Evolutionary conservation across 2,113 vertebrate genomes (phyloP).

Genomic region (Neogale vison): DNA sequence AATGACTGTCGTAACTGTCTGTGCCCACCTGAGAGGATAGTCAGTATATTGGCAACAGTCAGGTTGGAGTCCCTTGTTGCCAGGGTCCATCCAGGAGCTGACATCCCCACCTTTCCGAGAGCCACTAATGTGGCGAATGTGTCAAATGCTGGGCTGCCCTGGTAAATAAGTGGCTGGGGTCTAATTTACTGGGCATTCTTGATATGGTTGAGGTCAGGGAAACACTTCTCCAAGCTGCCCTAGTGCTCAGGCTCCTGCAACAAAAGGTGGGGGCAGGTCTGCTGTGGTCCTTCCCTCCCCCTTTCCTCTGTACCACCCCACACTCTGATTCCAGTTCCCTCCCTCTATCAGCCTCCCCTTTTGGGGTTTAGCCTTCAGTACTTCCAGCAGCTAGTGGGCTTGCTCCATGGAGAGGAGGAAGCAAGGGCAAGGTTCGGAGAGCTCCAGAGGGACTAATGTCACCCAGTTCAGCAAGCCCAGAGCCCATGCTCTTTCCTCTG

Average conservation of each 20-base stretch:
- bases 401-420: not conserved
- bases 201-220: too few species aligned
- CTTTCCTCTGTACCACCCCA: rapidly evolving
- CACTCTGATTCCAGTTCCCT: rapidly evolving
- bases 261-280: not conserved
- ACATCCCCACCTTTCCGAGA: too few species aligned
- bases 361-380: too few species aligned
- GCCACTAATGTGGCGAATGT: not conserved
- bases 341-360: not conserved
- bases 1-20: not conserved
- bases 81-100: not conserved
- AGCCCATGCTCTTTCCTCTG: not conserved
- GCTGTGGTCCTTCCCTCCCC: rapidly evolving
- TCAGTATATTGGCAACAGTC: too few species aligned
- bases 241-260: too few species aligned
- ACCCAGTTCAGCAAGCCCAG: not conserved
- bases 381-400: not conserved
- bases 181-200: not conserved
- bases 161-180: not conserved
- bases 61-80: not conserved
- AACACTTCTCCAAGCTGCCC: not conserved
- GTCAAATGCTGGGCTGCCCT: not conserved
- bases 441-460: not conserved
- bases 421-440: rapidly evolving
- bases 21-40: rapidly evolving